Base-by-base conservation (phyloP, 2,797 vertebrate genomes). In the Anisognathus igniventris region DNA sequence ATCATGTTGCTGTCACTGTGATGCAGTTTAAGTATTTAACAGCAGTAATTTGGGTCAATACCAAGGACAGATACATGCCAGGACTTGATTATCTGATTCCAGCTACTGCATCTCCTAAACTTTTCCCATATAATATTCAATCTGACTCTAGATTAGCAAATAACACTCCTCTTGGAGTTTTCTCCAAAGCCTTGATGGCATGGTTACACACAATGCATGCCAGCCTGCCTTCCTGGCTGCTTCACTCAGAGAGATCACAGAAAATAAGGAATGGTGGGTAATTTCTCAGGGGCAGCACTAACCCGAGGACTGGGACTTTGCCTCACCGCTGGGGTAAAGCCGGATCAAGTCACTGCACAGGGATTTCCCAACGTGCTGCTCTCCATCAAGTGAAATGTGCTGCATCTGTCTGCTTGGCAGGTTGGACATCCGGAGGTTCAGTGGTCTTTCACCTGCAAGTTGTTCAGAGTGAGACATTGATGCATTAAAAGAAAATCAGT, bases 301-400 rank as follows among this genome's bases (percentile, higher is more conserved):
- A 99, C 99, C 99, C 94, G 98, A 98, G 88, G 98, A 97, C 92
- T 98, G 98, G 86, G 98, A 98, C 97, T 98, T 99, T 27, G 97
- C 98, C 94, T 99, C 98, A 22, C 97, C 97, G 48, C 97, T 93
- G 85, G 97, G 97, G 96, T 99, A 99, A 86, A 99, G 98, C 86
- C 99, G 98, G 93, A 98, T 99, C 91, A 99, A 97, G 78, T 99
- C 99, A 83, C 98, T 98, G 96, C 99, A 98, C 76, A 99, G 98
- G 95, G 99, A 98, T 90, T 99, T 99, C 79, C 98, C 98, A 87
- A 98, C 47, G 3, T 98, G 98, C 87, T 98, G 98, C 68, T 99
- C 98, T 18, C 98, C 98, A 56, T 99, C 98, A 16, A 98, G 97
- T 79, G 98, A 97, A 95, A 96, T 93, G 86, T 97, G 97, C 77